Conservation (phyloP, 2,888 invertebrate genomes). For the Nephrotoma appendiculata region DNA sequence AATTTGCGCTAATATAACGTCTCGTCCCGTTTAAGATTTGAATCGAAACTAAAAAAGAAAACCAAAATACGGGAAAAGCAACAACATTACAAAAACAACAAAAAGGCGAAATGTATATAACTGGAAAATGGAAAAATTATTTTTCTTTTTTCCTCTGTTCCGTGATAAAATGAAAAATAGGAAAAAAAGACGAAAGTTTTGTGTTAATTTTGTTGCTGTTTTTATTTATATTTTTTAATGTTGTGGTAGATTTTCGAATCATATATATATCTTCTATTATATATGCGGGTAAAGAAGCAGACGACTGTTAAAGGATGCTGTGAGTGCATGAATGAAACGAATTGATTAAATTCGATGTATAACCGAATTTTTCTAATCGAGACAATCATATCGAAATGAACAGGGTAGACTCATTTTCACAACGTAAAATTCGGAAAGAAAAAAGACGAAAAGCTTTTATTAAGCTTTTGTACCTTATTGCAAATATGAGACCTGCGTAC, state of each 20-base stretch:
- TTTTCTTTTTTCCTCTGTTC: background rate
- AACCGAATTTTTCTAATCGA: background rate
- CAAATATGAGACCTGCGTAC: background rate
- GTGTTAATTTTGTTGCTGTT: background rate
- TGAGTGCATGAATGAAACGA: background rate
- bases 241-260: background rate
- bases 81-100: background rate
- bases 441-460: background rate
- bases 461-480: background rate
- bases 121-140: background rate
- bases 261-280: background rate
- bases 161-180: background rate
- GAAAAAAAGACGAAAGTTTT: background rate
- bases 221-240: background rate
- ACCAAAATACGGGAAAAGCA: background rate
- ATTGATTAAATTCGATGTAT: background rate
- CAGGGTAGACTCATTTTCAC: background rate
- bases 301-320: background rate
- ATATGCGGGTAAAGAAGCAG: background rate
- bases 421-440: background rate
- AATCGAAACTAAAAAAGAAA: constrained; percentile 1
- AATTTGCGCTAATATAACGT: background rate
- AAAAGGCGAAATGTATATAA: background rate
- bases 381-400: background rate
- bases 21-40: constrained; percentile 1